These are phyloP conservation scores for Cordilura impudica DNA, from an alignment of 2,888 invertebrate species.

Conservation along the genomic window DNA sequence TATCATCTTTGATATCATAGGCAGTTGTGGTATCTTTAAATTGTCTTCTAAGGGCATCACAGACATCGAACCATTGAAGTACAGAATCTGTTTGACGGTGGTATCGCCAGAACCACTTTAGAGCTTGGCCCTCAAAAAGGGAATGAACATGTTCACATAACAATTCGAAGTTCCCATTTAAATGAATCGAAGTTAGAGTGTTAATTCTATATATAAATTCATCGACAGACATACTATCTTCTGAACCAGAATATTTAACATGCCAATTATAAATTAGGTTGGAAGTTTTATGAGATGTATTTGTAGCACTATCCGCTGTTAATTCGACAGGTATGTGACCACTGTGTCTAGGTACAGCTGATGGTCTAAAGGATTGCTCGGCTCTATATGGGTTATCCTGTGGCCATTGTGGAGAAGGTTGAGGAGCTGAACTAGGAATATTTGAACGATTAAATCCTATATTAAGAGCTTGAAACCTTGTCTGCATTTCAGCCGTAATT, in stretches of 20 bases:
- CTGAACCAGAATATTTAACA: conserved; percentile 7
- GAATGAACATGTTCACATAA: too few relatives aligned
- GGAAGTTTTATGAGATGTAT: not conserved
- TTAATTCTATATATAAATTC: too few relatives aligned
- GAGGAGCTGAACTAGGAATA: not conserved
- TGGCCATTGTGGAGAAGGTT: not conserved
- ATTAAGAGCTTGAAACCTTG: not conserved
- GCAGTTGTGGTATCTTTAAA: conserved; percentile 19
- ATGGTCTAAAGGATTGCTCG: not conserved
- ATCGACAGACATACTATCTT: conserved; percentile 12
- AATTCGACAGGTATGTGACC: not conserved
- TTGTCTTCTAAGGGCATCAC: conserved; percentile 2
- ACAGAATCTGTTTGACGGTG: conserved; percentile 10
- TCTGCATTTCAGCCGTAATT: not conserved
- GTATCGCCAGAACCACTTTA: conserved; percentile 37
- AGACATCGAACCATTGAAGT: not conserved
- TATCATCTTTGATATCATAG: conserved; percentile 17
- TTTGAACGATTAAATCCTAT: not conserved
- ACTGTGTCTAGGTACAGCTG: not conserved
- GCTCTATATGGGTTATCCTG: not conserved
- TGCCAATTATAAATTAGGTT: conserved; percentile 30
- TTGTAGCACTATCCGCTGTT: not conserved
- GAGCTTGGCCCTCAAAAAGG: too few relatives aligned
- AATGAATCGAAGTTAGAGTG: conserved; percentile 4
- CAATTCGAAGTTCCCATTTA: conserved; percentile 23